Conservation (phyloP, 2,888 invertebrate species). For the Rhogogaster chlorosoma region DNA sequence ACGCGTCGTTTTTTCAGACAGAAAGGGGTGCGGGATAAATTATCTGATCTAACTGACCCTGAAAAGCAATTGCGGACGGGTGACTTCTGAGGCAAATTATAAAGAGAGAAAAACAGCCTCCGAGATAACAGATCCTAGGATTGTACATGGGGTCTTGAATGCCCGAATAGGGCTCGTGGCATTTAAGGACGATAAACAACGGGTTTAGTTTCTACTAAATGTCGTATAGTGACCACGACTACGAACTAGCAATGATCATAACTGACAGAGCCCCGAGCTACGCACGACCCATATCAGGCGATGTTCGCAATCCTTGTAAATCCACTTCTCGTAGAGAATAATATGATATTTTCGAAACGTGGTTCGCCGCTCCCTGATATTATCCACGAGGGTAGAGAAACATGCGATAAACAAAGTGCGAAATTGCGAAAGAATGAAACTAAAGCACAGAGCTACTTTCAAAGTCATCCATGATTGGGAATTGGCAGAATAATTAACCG, state of each 20-base stretch:
- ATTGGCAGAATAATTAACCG: background rate
- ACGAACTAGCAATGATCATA: conserved; percentile 21
- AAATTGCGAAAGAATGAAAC: background rate
- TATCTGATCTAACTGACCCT: background rate
- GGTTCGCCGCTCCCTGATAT: background rate
- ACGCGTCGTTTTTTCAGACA: background rate
- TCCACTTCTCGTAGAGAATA: background rate
- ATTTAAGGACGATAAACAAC: conserved; percentile 40
- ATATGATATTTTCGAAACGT: background rate
- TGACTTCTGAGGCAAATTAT: too few species aligned
- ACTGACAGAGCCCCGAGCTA: background rate
- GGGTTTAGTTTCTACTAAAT: conserved; percentile 26
- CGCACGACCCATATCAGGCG: conserved; percentile 22
- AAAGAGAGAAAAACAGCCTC: background rate
- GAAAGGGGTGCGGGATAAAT: background rate
- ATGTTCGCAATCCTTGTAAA: background rate
- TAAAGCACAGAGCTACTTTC: background rate
- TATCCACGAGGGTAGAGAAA: too few species aligned
- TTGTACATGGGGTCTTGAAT: background rate
- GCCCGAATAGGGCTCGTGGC: conserved; percentile 1
- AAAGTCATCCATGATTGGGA: conserved; percentile 5
- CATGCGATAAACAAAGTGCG: background rate
- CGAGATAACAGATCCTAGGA: background rate
- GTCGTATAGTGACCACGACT: background rate
- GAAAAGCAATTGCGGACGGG: background rate